Evolutionary conservation across 2,888 invertebrate genomes (phyloP).

Genomic region (Mycalesis mineus): DNA sequence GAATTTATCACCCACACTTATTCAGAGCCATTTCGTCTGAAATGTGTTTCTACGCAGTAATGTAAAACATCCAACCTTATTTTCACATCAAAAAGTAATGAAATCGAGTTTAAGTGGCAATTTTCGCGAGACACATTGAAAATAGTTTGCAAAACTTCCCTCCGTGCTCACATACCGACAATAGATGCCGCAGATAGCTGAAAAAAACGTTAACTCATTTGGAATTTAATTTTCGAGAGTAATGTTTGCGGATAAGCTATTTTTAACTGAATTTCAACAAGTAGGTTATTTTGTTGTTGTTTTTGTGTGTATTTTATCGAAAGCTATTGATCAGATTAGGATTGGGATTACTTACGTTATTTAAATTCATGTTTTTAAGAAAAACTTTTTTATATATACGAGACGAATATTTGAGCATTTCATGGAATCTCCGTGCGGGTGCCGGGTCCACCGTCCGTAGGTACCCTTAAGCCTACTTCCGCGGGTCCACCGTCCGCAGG

Average conservation of each 20-base stretch:
- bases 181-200: conserved; percentile 10
- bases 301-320: no score
- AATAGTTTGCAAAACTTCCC: conserved; percentile 14
- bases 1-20: not conserved
- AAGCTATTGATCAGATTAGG: no score
- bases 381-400: no score
- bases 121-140: conserved; percentile 13
- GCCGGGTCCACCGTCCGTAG: no score
- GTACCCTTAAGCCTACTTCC: no score
- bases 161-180: conserved; percentile 13
- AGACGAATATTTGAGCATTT: no score
- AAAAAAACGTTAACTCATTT: not conserved
- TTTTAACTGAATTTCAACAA: not conserved
- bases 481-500: no score
- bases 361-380: no score
- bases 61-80: conserved; percentile 4
- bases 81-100: conserved; percentile 14
- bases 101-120: conserved; percentile 15
- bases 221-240: not conserved
- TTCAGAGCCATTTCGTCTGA: not conserved
- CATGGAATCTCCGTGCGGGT: no score
- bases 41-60: not conserved
- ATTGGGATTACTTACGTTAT: no score
- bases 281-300: no score
- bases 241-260: not conserved